Evolutionary conservation across 2,888 invertebrate species (phyloP).

Genomic region (Argyresthia albistria): DNA sequence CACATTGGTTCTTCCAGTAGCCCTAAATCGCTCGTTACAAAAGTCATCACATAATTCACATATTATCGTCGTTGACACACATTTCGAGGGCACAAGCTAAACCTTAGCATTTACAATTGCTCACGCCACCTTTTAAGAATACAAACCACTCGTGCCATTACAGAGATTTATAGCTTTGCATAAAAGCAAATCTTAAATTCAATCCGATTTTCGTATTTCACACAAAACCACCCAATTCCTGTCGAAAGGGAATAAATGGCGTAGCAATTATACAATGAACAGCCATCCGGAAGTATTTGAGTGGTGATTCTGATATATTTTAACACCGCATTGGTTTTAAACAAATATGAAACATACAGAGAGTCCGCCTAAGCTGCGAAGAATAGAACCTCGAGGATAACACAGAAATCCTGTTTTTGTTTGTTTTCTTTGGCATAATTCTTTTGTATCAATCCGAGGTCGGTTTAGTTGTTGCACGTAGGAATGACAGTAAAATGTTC

Average conservation of each 20-base stretch:
- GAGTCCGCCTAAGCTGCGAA: constrained; percentile 45
- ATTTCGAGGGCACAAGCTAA: neutral
- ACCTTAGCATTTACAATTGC: constrained; percentile 36
- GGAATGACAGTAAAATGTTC: neutral
- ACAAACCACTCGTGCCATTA: constrained; percentile 48
- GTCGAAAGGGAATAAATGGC: constrained; percentile 58
- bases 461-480: constrained; percentile 21
- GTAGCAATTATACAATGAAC: constrained; percentile 54
- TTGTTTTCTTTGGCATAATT: constrained; percentile 62
- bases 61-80: no score
- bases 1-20: no score
- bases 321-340: constrained; percentile 47
- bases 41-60: no score
- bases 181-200: constrained; percentile 52
- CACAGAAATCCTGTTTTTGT: constrained; percentile 67
- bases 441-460: constrained; percentile 36
- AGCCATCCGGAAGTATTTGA: constrained; percentile 61
- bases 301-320: constrained; percentile 50
- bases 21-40: no score
- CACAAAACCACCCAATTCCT: constrained; percentile 34
- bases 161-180: constrained; percentile 55
- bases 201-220: constrained; percentile 45
- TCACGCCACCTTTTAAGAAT: constrained; percentile 34
- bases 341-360: constrained; percentile 55
- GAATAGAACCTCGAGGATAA: constrained; percentile 48